Base-by-base conservation (phyloP, 2,797 vertebrate genomes). In the Harpagifer antarcticus region DNA sequence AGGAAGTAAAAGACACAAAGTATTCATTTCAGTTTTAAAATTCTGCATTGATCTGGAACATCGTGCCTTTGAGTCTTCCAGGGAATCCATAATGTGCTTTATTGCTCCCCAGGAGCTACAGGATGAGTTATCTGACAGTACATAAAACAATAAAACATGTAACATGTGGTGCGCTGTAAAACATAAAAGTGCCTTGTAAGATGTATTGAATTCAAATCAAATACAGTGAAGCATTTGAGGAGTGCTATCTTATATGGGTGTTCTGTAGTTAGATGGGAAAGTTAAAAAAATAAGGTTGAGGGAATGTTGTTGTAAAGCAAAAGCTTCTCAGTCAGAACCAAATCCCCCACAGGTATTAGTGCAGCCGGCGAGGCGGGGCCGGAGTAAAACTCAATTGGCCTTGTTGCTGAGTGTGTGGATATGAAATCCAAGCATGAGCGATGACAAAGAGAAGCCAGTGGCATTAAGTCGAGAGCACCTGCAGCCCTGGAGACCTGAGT, bases 351-450 rank as follows among this genome's bases (percentile, higher is more conserved):
- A 71, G 82, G 84, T 88, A 80, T 85, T 65, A 78, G 76, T 59
- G 75, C 83, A 78, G 72, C 62, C 52, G 65, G 68, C 15, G 48
- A 85, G 72, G 82, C 74, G 45, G 48, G 49, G 69, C 42, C 66
- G 5, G 57, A 78, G 56, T 53, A 61, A 76, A 79, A 75, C 79
- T 76, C 77, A 69, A 79, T 62, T 54, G 83, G 63, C 72, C 60
- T 82, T 37, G n/a, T 73, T 59, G 71, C 83, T 77, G 78, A 81
- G 77, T 69, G 72, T 58, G 76, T 83, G 85, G 70, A 81, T 85
- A 84, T 89, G 81, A 91, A 86, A 88, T 83, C 63, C 59, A 72
- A 72, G 79, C 76, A 86, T 89, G 86, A 90, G 78, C 40, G 68
- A 89, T 75, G 87, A 84, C 74, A 79, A 86, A 82, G 45, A 62